These are phyloP conservation scores for Ahaetulla prasina DNA, from an alignment of 2,113 vertebrate genomes.

Conservation along the genomic window DNA sequence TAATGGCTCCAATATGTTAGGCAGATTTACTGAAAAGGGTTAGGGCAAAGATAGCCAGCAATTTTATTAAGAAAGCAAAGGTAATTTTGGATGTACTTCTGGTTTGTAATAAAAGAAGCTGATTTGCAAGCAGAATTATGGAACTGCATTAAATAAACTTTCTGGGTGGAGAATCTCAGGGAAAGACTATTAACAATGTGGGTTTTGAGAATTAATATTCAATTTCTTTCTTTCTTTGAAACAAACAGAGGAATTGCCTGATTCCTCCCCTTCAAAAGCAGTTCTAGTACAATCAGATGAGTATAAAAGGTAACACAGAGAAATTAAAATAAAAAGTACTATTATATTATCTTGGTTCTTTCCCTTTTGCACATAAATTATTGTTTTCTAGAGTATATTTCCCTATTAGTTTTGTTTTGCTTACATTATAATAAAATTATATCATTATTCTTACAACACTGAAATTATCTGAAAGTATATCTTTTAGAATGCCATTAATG, in stretches of 20 bases:
- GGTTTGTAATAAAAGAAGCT: slow-evolving; percentile 12
- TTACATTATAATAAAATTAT: slow-evolving; percentile 28
- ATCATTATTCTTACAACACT: slow-evolving; percentile 19
- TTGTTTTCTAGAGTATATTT: slow-evolving; percentile 16
- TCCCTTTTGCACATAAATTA: slow-evolving; percentile 22
- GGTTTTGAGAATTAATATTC: slow-evolving; percentile 47
- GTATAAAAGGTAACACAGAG: slow-evolving; percentile 54
- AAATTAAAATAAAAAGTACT: slow-evolving; percentile 40
- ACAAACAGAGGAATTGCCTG: slow-evolving; percentile 31
- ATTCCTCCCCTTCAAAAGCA: background rate
- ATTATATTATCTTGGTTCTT: slow-evolving; percentile 28
- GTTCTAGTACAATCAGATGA: slow-evolving; percentile 58
- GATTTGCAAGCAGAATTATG: slow-evolving; percentile 23
- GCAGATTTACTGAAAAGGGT: background rate
- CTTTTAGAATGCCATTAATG: slow-evolving; percentile 31
- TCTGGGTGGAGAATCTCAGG: slow-evolving; percentile 19
- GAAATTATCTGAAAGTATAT: slow-evolving; percentile 15
- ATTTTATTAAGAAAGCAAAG: background rate
- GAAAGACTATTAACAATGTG: slow-evolving; percentile 4
- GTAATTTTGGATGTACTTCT: slow-evolving; percentile 20
- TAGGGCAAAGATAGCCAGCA: background rate
- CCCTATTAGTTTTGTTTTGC: slow-evolving; percentile 25
- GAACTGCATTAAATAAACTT: slow-evolving; percentile 35
- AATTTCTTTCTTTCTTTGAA: slow-evolving; percentile 42
- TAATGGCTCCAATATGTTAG: background rate